Evolutionary conservation across 2,888 invertebrate species (phyloP).

Genomic region (Nomada flava): DNA sequence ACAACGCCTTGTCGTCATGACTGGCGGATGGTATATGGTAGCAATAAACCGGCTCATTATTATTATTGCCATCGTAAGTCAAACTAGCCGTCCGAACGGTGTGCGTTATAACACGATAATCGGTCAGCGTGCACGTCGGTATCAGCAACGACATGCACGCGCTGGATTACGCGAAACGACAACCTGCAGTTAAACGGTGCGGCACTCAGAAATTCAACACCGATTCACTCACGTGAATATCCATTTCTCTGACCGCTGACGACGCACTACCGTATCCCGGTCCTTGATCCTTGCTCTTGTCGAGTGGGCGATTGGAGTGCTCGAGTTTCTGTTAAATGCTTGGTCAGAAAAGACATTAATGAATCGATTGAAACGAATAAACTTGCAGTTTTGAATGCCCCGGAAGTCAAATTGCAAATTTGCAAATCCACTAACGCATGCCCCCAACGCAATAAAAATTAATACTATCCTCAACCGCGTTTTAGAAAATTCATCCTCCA

Average conservation of each 20-base stretch:
- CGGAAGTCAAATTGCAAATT: too few species aligned
- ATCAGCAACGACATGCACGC: conserved; percentile 60
- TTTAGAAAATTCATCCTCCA: not conserved
- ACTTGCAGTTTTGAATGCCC: too few species aligned
- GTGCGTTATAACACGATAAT: conserved; percentile 62
- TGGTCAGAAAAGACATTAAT: not conserved
- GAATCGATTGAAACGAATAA: too few species aligned
- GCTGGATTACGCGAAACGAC: conserved; percentile 61
- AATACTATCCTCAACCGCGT: not conserved
- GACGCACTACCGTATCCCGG: conserved; percentile 32
- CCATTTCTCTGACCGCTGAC: conserved; percentile 56
- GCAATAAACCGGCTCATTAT: conserved; percentile 65
- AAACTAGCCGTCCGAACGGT: conserved; percentile 39
- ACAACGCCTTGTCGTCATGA: conserved; percentile 48
- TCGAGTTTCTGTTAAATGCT: conserved; percentile 35
- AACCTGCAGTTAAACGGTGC: conserved; percentile 52
- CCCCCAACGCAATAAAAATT: too few species aligned
- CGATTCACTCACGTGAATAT: conserved; percentile 42
- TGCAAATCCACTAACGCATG: too few species aligned
- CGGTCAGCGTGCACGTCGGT: conserved; percentile 48
- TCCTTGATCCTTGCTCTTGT: conserved; percentile 27
- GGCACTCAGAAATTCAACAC: conserved; percentile 57
- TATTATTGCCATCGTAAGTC: conserved; percentile 69
- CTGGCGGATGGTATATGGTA: conserved; percentile 46
- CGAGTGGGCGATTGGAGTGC: conserved; percentile 3